These are phyloP conservation scores for Odocoileus virginianus DNA, from an alignment of 2,113 vertebrate genomes.

Conservation along the genomic window DNA sequence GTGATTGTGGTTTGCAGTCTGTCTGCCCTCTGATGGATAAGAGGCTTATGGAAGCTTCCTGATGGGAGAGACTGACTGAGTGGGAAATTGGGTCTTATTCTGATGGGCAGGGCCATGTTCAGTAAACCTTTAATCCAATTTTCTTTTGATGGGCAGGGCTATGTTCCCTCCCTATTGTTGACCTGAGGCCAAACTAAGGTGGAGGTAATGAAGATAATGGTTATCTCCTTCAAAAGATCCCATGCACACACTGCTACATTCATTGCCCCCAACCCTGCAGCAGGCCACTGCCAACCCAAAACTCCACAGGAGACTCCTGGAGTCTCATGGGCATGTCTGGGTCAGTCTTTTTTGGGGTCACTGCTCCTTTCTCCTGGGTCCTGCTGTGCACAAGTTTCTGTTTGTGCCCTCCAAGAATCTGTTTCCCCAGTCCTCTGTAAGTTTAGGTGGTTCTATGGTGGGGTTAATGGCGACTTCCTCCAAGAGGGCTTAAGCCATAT, in stretches of 20 bases:
- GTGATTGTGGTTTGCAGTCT: neutral
- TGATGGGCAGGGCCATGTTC: neutral
- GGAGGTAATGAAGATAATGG: neutral
- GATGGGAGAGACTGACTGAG: neutral
- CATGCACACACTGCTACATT: accelerated
- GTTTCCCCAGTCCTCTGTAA: neutral
- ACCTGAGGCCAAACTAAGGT: neutral
- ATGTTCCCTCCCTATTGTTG: neutral
- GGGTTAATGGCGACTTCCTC: neutral
- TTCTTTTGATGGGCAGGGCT: neutral
- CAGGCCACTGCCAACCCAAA: neutral
- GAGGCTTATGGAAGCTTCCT: neutral
- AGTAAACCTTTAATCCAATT: neutral
- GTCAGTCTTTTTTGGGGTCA: neutral
- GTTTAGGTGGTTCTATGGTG: neutral
- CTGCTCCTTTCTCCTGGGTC: neutral
- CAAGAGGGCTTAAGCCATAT: neutral
- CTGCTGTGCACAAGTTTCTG: neutral
- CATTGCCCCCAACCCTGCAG: accelerated
- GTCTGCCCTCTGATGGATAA: neutral
- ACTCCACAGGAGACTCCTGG: neutral
- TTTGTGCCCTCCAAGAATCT: neutral
- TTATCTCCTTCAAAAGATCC: neutral
- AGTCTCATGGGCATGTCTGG: neutral
- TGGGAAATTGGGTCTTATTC: neutral